Base-by-base conservation (phyloP, 2,888 invertebrate species). In the Lobophora halterata region DNA sequence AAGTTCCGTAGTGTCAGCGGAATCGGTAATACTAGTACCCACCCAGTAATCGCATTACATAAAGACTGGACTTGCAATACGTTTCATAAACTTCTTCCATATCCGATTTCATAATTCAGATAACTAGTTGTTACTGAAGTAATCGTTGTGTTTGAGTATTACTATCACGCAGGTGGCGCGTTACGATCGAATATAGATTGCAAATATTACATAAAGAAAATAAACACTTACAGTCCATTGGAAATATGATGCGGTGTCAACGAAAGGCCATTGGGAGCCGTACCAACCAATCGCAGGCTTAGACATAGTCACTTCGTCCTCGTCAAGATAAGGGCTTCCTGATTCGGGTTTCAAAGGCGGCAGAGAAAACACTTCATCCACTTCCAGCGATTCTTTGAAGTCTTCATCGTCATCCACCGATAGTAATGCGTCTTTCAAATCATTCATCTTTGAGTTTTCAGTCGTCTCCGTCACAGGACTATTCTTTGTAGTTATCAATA, bases 191-290 rank as follows among this genome's bases (percentile, higher is more conserved):
- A 54, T 43, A 53, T 46, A 35, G 31, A 43, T 46, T 45, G 38
- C 52, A 46, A 53, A 49, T 31, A 58, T 64, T 67, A 64, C 53
- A 57, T 59, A 62, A 61, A 43, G n/a, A 12, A 40, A 31, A 41
- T 29, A 24, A 49, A 43, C 58, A 80, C 89, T 85, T 69, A 92
- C 91, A 76, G 90, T 90, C 91, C 91, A 91, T 71, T 91, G 91
- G 65, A 91, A 90, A 68, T 91, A 90, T 8, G 91, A 90, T 13
- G 91, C 90, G 17, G 91, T 88, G 67, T 91, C 91, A 24, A 90
- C 89, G 63, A 91, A 91, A 5, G 91, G 90, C 91, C 91, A 91
- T 46, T 90, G 81, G 18, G 88, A 88, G 28, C 89, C 89, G 59
- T 90, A 89, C 91, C 91, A 92, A 20, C 89, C 81, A 43, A 80